Base-by-base conservation (phyloP, 2,888 invertebrate genomes). In the Danaus chrysippus region DNA sequence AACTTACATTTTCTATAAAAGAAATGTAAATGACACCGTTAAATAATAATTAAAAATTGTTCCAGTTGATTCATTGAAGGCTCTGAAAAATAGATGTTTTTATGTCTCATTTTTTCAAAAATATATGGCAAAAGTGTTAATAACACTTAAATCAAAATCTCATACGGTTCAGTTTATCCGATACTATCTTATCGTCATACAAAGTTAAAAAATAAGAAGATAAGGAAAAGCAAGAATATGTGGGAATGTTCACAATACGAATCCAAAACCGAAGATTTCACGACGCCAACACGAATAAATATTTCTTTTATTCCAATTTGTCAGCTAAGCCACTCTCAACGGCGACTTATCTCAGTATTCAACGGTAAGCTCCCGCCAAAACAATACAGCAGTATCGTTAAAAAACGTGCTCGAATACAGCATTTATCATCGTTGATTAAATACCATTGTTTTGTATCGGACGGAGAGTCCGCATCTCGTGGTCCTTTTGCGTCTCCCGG, bases 401-500 rank as follows among this genome's bases (percentile, higher is more conserved):
- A 90, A 91, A 90, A 91, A 90, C 88, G 88, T 87, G 86, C 81
- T 81, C 87, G 88, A 85, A 89, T 86, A 85, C 90, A 82, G 86
- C 91, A 91, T 91, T 89, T 91, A 90, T 91, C 91, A 91, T 90
- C 88, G 85, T 86, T 90, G 91, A 90, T 91, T 91, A 91, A 91
- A 91, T 91, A 89, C 89, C 90, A 89, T 90, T 90, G 91, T 90
- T 89, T 91, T 88, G 89, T 89, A 87, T 86, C 86, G 86, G 84
- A 82, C 84, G 84, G 82, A 85, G 67, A 83, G 84, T 79, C 86
- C 84, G 71, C 65, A 68, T 70, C 73, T 84, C 83, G 75, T 86
- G 79, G 74, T 88, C 81, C 77, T 89, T 89, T 90, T 90, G 83
- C 81, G 76, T 81, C 81, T 78, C 79, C 71, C 73, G 81, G 84